Percentiles rank a stretch among this genome's conserved stretches.
phyloP scores from a whole-genome alignment of 2,888 invertebrate species.

The Autographa gamma region DNA sequence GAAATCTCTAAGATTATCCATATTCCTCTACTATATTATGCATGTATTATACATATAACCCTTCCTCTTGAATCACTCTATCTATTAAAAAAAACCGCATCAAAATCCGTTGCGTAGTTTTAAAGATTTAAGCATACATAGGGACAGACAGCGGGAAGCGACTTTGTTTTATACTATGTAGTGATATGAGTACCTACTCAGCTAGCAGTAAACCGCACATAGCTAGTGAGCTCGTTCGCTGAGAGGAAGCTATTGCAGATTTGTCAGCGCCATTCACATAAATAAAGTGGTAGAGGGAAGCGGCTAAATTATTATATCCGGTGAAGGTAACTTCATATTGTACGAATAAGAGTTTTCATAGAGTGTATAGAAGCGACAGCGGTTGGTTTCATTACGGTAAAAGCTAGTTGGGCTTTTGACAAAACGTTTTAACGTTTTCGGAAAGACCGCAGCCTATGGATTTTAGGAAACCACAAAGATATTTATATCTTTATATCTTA shows the following conservation, averaged over 20 bases:
- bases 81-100: too few species aligned
- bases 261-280: conserved; percentile 3
- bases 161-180: too few species aligned
- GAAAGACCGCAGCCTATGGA: neutral
- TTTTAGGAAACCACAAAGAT: neutral
- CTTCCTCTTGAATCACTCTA: too few species aligned
- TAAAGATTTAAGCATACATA: too few species aligned
- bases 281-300: conserved; percentile 1
- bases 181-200: conserved; percentile 19
- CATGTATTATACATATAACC: too few species aligned
- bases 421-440: neutral
- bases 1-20: too few species aligned
- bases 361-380: neutral
- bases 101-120: too few species aligned
- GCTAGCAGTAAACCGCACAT: conserved; percentile 2
- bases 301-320: conserved; percentile 6
- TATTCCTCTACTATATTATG: too few species aligned
- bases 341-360: neutral
- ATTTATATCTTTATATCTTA: too few species aligned
- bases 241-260: conserved; percentile 8
- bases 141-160: too few species aligned
- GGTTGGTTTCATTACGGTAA: neutral
- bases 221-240: neutral
- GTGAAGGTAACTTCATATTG: conserved; percentile 1
- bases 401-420: neutral